Conservation (phyloP, 23 tunicate genomes). For the Halocynthia aurantium region DNA sequence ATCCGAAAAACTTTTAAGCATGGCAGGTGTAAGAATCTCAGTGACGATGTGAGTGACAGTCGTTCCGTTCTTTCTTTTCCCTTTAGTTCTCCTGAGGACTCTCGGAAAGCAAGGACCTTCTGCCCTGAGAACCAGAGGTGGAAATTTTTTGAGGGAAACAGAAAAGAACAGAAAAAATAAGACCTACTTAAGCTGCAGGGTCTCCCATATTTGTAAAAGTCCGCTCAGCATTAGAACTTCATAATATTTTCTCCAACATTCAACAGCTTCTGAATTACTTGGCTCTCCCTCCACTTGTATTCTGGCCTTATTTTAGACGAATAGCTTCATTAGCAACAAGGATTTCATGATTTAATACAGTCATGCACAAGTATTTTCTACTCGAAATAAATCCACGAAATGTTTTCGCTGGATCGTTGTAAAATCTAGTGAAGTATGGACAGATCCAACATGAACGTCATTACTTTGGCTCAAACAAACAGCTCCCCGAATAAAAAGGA, state of each 20-base stretch:
- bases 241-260: constrained; percentile 92
- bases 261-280: constrained; percentile 89
- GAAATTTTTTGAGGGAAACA: neutral
- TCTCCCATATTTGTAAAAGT: constrained; percentile 91
- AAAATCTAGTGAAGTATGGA: no score
- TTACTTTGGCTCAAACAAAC: no score
- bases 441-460: no score
- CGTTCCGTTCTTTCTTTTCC: constrained; percentile 43
- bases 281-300: constrained; percentile 92
- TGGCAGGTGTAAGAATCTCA: constrained; percentile 51
- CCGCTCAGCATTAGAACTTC: constrained; percentile 96
- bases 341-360: no score
- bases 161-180: neutral
- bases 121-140: constrained; percentile 28
- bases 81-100: constrained; percentile 75
- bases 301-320: constrained; percentile 33
- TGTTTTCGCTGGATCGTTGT: no score
- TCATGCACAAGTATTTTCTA: no score
- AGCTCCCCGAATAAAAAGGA: no score
- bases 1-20: constrained; percentile 71
- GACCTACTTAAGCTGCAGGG: constrained; percentile 68
- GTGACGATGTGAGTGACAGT: constrained; percentile 78
- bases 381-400: no score
- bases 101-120: constrained; percentile 97
- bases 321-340: no score